Percentiles rank a stretch among this genome's conserved stretches.
Conservation (phyloP, 1,140 invertebrate species). For the Drosophila sp. region DNA sequence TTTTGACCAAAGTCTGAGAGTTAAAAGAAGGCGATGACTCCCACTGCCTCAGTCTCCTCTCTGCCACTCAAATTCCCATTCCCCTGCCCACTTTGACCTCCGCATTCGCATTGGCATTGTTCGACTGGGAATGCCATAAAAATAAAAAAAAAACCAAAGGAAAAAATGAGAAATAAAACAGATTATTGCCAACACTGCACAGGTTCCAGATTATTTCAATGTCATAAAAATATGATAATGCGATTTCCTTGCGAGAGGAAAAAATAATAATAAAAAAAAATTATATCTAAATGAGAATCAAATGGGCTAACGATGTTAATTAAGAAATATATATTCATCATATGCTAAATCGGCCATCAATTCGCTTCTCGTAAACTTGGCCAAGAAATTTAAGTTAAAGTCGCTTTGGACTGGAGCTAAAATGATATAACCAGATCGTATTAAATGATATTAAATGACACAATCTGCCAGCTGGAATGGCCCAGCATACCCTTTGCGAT, state of each 20-base stretch:
- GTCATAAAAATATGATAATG: conserved; percentile 8
- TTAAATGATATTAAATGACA: too few relatives aligned
- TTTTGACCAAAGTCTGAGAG: conserved; percentile 24
- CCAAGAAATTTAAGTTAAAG: too few relatives aligned
- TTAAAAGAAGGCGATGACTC: background rate
- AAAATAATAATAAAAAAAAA: too few relatives aligned
- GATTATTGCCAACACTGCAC: conserved; percentile 4
- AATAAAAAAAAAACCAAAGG: background rate
- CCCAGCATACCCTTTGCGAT: too few relatives aligned
- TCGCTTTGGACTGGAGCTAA: too few relatives aligned
- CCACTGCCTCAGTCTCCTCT: background rate
- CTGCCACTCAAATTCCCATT: too few relatives aligned
- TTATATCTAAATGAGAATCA: conserved; percentile 4
- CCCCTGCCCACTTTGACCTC: background rate
- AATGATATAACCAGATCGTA: too few relatives aligned
- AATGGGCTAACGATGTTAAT: background rate
- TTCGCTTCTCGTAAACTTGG: background rate
- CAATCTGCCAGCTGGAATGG: too few relatives aligned
- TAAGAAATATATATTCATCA: background rate
- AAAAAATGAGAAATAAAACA: conserved; percentile 1
- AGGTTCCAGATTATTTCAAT: conserved; percentile 9
- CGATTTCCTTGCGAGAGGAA: too few relatives aligned
- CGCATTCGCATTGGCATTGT: conserved; percentile 5
- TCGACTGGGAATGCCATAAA: conserved; percentile 1
- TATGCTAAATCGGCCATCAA: background rate